Conservation (phyloP, 2,797 vertebrate species). For the Rhincodon typus region DNA sequence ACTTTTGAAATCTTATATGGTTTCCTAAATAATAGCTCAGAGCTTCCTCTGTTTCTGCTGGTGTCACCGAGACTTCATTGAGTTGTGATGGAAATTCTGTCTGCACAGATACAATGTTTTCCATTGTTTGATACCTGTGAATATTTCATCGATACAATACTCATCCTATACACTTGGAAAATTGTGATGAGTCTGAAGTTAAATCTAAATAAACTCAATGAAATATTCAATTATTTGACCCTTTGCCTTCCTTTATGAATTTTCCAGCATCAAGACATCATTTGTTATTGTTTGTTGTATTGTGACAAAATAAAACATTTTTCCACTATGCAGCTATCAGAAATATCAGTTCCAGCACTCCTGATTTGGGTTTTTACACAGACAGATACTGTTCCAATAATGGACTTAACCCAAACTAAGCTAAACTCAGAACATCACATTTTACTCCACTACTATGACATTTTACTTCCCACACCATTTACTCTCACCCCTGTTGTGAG, state of each 20-base stretch:
- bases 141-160: neutral
- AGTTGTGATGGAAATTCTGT: neutral
- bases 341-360: neutral
- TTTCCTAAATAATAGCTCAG: neutral
- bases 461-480: constrained; percentile 28
- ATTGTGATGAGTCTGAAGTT: neutral
- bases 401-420: neutral
- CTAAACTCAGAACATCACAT: neutral
- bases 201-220: neutral
- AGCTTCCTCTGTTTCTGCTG: neutral
- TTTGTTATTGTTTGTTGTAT: neutral
- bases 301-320: neutral
- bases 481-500: constrained; percentile 7
- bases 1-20: neutral
- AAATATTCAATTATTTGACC: neutral
- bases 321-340: neutral
- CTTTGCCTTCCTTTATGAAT: neutral
- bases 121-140: neutral
- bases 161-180: neutral
- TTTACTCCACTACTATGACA: neutral
- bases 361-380: neutral
- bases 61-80: neutral
- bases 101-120: neutral
- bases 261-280: neutral
- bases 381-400: neutral